These are phyloP conservation scores for Crenichthys baileyi DNA, from an alignment of 2,797 vertebrate species.

Conservation along the genomic window DNA sequence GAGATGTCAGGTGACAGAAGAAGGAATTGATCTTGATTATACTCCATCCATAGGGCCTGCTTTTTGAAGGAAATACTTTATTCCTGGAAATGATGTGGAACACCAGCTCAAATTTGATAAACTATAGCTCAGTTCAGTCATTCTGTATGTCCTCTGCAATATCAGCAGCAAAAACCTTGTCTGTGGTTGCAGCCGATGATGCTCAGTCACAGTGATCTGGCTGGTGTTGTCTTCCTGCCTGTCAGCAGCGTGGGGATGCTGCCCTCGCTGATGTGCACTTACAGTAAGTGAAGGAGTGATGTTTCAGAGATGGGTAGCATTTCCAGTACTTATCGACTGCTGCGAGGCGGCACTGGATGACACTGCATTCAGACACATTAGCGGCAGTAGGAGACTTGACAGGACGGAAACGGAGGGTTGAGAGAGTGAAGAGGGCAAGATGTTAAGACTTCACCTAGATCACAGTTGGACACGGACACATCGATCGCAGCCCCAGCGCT, in stretches of 20 bases:
- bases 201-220: constrained; percentile 43
- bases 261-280: constrained; percentile 77
- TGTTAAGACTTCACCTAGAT: constrained; percentile 68
- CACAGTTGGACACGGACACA: constrained; percentile 55
- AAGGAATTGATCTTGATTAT: constrained; percentile 6
- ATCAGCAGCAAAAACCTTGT: constrained; percentile 40
- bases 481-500: constrained; percentile 65
- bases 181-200: constrained; percentile 59
- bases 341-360: constrained; percentile 60
- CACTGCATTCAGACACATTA: constrained; percentile 82
- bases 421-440: constrained; percentile 58
- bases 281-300: constrained; percentile 85
- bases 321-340: constrained; percentile 85
- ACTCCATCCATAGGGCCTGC: neutral
- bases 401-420: constrained; percentile 46
- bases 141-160: constrained; percentile 46
- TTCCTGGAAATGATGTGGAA: constrained; percentile 34
- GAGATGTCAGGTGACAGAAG: constrained; percentile 19
- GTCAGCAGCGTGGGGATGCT: constrained; percentile 69
- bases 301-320: constrained; percentile 84
- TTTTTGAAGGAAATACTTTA: constrained; percentile 26
- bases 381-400: constrained; percentile 62
- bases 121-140: constrained; percentile 36
- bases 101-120: constrained; percentile 42
- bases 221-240: constrained; percentile 73